These are phyloP conservation scores for Chlorocebus sabaeus DNA, from an alignment of 2,113 vertebrate species.

Conservation along the genomic window DNA sequence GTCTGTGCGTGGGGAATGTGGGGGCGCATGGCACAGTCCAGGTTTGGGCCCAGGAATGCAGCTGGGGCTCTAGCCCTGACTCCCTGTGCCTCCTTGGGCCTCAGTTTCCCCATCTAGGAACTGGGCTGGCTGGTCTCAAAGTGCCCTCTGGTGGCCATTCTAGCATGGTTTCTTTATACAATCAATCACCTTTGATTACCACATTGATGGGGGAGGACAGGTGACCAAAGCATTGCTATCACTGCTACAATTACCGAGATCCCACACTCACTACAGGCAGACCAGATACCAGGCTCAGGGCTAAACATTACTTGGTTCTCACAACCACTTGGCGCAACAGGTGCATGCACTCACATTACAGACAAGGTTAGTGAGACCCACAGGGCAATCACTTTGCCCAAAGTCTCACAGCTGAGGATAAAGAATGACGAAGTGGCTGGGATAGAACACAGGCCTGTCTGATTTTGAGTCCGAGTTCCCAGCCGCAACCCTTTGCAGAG, in stretches of 20 bases:
- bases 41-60: background rate
- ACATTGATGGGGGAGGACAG: rapidly evolving
- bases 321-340: rapidly evolving
- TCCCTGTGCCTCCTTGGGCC: background rate
- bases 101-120: background rate
- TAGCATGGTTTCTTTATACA: background rate
- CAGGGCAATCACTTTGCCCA: rapidly evolving
- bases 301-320: rapidly evolving
- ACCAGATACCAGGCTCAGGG: rapidly evolving
- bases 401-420: background rate
- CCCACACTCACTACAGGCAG: rapidly evolving
- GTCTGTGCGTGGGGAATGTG: rapidly evolving
- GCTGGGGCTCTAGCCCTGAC: background rate
- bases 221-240: background rate
- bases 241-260: rapidly evolving
- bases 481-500: rapidly evolving
- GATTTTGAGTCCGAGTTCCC: background rate
- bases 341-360: rapidly evolving
- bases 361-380: background rate
- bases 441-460: background rate
- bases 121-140: background rate
- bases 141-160: rapidly evolving
- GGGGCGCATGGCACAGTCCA: background rate
- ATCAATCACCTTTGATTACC: background rate
- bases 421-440: background rate